These are phyloP conservation scores for Gymnorhina tibicen DNA, from an alignment of 2,113 vertebrate genomes.

Conservation along the genomic window DNA sequence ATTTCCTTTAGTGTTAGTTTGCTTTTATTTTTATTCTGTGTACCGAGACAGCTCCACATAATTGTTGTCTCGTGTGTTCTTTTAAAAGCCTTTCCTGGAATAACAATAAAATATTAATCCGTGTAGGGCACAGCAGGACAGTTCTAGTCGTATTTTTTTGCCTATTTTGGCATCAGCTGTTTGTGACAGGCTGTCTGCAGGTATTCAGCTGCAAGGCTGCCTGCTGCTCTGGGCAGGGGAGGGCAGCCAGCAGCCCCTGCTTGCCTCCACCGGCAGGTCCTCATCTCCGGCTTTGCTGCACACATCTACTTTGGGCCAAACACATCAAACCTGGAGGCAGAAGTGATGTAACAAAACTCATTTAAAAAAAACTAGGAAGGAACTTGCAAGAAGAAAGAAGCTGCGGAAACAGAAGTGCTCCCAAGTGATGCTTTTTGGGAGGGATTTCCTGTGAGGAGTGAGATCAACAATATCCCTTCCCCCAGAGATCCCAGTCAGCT, in stretches of 20 bases:
- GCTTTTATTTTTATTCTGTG: conserved; percentile 15
- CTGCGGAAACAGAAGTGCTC: neutral
- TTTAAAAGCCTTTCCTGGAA: conserved; percentile 78
- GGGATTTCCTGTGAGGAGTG: neutral
- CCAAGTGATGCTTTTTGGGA: neutral
- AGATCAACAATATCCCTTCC: neutral
- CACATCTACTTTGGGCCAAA: neutral
- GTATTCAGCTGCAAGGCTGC: neutral
- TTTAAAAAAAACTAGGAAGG: neutral
- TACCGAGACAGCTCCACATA: neutral
- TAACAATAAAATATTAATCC: conserved; percentile 77
- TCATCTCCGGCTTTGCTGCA: neutral
- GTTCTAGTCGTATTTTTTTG: conserved; percentile 11
- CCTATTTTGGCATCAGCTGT: neutral
- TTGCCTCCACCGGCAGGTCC: neutral
- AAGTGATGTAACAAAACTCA: neutral
- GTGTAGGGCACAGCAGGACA: conserved; percentile 9
- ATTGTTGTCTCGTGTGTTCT: conserved; percentile 49
- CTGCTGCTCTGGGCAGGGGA: neutral
- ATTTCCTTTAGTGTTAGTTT: neutral
- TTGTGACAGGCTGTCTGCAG: neutral
- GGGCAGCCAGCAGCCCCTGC: neutral
- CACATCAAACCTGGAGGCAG: neutral
- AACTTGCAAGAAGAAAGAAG: neutral
- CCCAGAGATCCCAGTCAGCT: neutral